Percentiles rank a stretch among this genome's conserved stretches.
These are phyloP conservation scores for Chymomyza costata DNA, from an alignment of 1,140 invertebrate species.

Conservation along the genomic window DNA sequence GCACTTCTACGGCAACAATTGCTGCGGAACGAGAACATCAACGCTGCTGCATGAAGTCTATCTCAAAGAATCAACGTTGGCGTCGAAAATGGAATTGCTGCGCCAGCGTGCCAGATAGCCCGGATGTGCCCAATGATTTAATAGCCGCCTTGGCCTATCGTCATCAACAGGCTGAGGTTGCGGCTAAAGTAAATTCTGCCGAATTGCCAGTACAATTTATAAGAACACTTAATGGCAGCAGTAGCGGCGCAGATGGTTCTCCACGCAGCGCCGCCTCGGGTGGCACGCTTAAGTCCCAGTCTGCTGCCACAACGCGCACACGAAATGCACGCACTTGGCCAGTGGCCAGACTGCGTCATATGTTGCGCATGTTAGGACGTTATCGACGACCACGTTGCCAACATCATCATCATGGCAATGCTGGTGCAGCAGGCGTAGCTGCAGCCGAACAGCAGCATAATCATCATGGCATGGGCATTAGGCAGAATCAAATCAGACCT, in stretches of 20 bases:
- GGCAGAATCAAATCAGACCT: conserved; percentile 31
- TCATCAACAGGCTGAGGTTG: conserved; percentile 31
- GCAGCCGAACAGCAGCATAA: conserved; percentile 20
- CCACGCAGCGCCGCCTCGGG: conserved; percentile 10
- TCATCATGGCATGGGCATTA: conserved; percentile 25
- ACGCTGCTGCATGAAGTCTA: conserved; percentile 53
- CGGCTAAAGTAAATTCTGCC: conserved; percentile 47
- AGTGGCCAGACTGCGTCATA: conserved; percentile 49
- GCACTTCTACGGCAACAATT: conserved; percentile 23
- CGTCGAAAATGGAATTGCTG: conserved; percentile 78
- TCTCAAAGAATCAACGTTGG: conserved; percentile 75
- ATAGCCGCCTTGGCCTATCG: conserved; percentile 51
- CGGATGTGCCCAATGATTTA: conserved; percentile 75
- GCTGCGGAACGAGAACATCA: conserved; percentile 19
- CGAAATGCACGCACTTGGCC: conserved; percentile 33
- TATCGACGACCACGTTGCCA: conserved; percentile 55
- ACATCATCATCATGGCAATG: conserved; percentile 30
- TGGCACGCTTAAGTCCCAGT: conserved; percentile 5
- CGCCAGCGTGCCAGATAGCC: conserved; percentile 77
- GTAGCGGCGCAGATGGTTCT: too few species aligned
- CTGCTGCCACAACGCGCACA: conserved; percentile 37
- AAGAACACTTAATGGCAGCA: conserved; percentile 44
- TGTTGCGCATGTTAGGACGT: conserved; percentile 66
- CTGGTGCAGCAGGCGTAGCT: neutral
- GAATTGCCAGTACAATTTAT: conserved; percentile 68